A percentile compares a stretch with the other conserved stretches of the same genome.
Evolutionary conservation across 2,113 vertebrate species (phyloP).

Genomic region (Echinops telfairi): DNA sequence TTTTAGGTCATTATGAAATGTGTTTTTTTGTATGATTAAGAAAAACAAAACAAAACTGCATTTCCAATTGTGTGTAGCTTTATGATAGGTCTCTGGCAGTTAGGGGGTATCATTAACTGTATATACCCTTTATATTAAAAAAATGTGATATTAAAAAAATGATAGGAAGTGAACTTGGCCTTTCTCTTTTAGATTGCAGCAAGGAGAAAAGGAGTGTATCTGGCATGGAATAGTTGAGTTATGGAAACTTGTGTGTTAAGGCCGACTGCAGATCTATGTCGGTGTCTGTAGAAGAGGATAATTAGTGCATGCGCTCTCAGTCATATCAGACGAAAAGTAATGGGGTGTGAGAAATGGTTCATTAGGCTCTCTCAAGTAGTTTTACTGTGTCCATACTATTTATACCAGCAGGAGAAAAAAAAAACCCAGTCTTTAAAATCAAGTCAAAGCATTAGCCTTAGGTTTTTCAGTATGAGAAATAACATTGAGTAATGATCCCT

Average conservation of each 20-base stretch:
- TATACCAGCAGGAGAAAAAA: conserved; percentile 86
- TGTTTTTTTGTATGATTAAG: conserved; percentile 37
- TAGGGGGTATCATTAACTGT: conserved; percentile 38
- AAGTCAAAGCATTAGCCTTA: conserved; percentile 87
- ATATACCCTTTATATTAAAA: conserved; percentile 60
- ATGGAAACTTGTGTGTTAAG: conserved; percentile 89
- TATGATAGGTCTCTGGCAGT: conserved; percentile 38
- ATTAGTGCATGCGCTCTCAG: conserved; percentile 90
- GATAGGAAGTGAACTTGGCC: conserved; percentile 78
- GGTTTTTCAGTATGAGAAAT: conserved; percentile 85
- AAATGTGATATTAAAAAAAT: conserved; percentile 59
- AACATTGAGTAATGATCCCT: conserved; percentile 85
- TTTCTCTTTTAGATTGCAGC: conserved; percentile 87
- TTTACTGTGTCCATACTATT: conserved; percentile 92
- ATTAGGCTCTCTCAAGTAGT: conserved; percentile 92
- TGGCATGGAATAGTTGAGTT: conserved; percentile 84
- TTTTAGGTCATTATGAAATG: conserved; percentile 51
- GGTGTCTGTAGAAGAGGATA: conserved; percentile 88
- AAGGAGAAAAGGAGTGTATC: conserved; percentile 86
- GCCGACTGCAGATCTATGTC: conserved; percentile 87
- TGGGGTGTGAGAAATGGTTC: conserved; percentile 93
- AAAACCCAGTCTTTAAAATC: conserved; percentile 89
- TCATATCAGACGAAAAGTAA: conserved; percentile 92
- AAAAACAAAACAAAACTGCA: neutral
- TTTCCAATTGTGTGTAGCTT: conserved; percentile 47